phyloP scores from a whole-genome alignment of 1,140 invertebrate species.

The Listronotus oregonensis region DNA sequence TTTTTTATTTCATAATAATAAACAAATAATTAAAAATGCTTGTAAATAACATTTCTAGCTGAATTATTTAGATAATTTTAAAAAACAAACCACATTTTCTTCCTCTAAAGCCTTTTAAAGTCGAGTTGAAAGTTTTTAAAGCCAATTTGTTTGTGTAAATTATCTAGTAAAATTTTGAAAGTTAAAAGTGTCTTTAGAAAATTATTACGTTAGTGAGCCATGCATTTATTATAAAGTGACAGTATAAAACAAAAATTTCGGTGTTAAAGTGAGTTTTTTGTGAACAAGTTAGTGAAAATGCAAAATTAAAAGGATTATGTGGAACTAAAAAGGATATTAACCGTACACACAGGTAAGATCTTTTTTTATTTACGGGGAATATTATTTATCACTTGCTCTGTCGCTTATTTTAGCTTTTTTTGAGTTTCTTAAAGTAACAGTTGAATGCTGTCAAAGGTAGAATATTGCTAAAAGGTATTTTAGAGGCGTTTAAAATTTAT shows the following conservation, averaged over 20 bases:
- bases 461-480: no score
- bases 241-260: slow-evolving; percentile 23
- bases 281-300: slow-evolving; percentile 7
- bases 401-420: not conserved
- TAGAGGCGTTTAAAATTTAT: no score
- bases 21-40: slow-evolving; percentile 9
- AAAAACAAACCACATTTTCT: not conserved
- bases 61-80: not conserved
- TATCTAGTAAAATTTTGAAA: slow-evolving; percentile 10
- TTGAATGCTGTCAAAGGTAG: slow-evolving; percentile 4
- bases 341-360: slow-evolving; percentile 14
- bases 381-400: not conserved
- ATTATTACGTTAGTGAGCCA: slow-evolving; percentile 1
- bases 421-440: not conserved
- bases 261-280: slow-evolving; percentile 22
- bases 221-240: slow-evolving; percentile 14
- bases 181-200: not conserved
- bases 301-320: slow-evolving; percentile 14
- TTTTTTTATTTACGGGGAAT: not conserved
- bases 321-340: slow-evolving; percentile 20
- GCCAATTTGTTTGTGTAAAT: not conserved
- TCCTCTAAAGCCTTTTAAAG: not conserved
- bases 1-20: slow-evolving; percentile 9
- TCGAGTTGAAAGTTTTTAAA: not conserved
- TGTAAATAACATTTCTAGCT: not conserved